phyloP scores from a whole-genome alignment of 2,797 vertebrate species.

The Synanceia verrucosa region DNA sequence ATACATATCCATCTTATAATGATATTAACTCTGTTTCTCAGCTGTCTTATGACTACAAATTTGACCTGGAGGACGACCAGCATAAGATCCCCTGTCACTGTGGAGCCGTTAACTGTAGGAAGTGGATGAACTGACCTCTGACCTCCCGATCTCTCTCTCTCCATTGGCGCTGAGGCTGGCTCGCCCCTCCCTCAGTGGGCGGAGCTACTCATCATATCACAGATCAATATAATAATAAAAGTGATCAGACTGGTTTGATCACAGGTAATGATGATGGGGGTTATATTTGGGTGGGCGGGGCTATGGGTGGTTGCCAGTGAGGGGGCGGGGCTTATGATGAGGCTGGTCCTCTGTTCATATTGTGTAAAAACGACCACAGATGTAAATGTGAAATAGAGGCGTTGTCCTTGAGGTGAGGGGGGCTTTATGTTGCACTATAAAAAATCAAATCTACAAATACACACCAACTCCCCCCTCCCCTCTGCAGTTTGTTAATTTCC shows the following conservation, averaged over 20 bases:
- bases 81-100: constrained; percentile 99
- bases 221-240: constrained; percentile 10
- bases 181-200: constrained; percentile 13
- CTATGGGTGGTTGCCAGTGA: neutral
- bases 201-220: constrained; percentile 38
- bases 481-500: constrained; percentile 89
- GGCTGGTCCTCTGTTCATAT: constrained; percentile 92
- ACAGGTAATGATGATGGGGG: constrained; percentile 2
- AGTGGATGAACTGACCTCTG: constrained; percentile 93
- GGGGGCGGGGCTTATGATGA: constrained; percentile 84
- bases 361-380: constrained; percentile 52
- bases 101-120: constrained; percentile 96
- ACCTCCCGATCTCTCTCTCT: constrained; percentile 2
- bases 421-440: constrained; percentile 91
- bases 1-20: no score
- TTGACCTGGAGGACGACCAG: constrained; percentile 98
- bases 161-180: constrained; percentile 36
- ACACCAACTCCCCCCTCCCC: constrained; percentile 77
- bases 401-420: no score
- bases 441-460: constrained; percentile 36
- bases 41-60: constrained; percentile 98
- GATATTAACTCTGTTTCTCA: constrained; percentile 74
- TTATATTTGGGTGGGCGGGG: neutral
- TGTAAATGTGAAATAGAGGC: constrained; percentile 85
- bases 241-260: constrained; percentile 4